Evolutionary conservation across 2,888 invertebrate species (phyloP), one percentile per base, ranked within the genome.

Genomic region (Archips crataeganus): DNA sequence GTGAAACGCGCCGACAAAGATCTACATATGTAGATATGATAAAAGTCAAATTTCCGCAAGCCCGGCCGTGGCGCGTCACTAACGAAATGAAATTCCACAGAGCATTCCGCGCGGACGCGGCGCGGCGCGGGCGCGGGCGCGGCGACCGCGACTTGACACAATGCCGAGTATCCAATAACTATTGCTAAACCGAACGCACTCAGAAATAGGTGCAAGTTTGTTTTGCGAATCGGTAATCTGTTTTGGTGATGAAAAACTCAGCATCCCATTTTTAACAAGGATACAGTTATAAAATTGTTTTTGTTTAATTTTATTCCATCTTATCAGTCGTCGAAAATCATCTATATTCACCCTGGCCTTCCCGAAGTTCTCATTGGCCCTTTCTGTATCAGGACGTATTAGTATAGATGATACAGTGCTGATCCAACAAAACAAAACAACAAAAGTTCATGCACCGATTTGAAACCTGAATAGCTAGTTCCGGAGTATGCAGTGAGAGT

Each of bases 1-100:
- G 54, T 57, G 54, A 62, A 64, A 42, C 8, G 10, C 5, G 10
- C 5, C 63, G 54, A 10, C 13, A 57, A 67, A 62, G 10, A 57
- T 54, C 62, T 47, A 73, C 72, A 59, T 74, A 57, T 32, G 66
- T 54, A 64, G 70, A 63, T 71, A 75, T 75, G 61, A 74, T 69
- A 73, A 63, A 57, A 64, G 68, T 68, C 59, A 73, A 73, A 73
- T 73, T 63, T 90, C 88, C 87, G 85, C 87, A 86, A 85, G 85
- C 87, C 86, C 79, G 80, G 80, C 78, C 78, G 79, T 81, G 77
- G 82, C 82, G 84, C 82, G 84, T 81, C 85, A 84, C 88, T 91
- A 91, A 90, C 91, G 89, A 94, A 93, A 94, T 94, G 89, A 93
- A 94, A 94, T 94, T 94, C 93, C 92, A 76, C 77, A 79, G 81